Evolutionary conservation across 2,888 invertebrate species (phyloP).

Genomic region (Trichogramma dendrolimi): DNA sequence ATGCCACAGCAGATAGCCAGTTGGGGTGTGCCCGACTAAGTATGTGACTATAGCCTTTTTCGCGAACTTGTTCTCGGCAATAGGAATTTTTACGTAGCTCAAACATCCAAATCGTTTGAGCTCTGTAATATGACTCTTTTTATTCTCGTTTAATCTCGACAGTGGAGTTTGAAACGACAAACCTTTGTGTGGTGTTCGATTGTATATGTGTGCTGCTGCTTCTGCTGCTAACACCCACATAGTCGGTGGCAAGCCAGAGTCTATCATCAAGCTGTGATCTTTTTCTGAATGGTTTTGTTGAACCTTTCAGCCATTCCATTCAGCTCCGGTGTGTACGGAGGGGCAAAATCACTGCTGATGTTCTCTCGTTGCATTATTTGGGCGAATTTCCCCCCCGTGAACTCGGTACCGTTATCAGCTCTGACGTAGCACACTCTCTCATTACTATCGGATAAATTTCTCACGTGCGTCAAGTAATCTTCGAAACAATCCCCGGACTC

Average conservation of each 20-base stretch:
- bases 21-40: not conserved
- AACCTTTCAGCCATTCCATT: too few relatives aligned
- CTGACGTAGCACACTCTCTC: not conserved
- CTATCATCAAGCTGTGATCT: too few relatives aligned
- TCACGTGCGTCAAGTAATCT: too few relatives aligned
- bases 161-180: too few relatives aligned
- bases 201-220: too few relatives aligned
- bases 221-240: too few relatives aligned
- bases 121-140: not conserved
- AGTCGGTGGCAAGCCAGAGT: too few relatives aligned
- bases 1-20: not conserved
- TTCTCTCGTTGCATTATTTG: slow-evolving; percentile 5
- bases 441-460: too few relatives aligned
- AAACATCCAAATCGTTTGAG: not conserved
- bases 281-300: too few relatives aligned
- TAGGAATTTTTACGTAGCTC: not conserved
- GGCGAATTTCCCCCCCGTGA: not conserved
- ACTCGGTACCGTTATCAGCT: too few relatives aligned
- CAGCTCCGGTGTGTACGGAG: slow-evolving; percentile 9
- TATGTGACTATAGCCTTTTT: not conserved
- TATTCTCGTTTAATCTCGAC: not conserved
- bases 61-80: not conserved
- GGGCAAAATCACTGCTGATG: not conserved
- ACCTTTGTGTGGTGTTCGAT: too few relatives aligned
- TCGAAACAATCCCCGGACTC: too few relatives aligned